phyloP scores from a whole-genome alignment of 1,140 invertebrate genomes.

The Drusus annulatus region DNA sequence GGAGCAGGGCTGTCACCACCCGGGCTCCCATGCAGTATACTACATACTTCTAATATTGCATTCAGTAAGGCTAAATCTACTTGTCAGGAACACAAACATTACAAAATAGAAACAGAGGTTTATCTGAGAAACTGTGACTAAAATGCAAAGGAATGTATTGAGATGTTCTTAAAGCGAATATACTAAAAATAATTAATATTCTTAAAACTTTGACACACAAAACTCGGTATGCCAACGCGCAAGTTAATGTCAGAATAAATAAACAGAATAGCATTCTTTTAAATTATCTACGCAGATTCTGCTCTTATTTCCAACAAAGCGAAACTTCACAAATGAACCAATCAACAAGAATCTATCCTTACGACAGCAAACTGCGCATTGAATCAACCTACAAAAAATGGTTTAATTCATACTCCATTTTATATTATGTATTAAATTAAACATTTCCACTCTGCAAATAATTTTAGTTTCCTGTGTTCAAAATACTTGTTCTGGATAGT shows the following conservation, averaged over 20 bases:
- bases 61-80: slow-evolving; percentile 53
- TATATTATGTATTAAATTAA: too few relatives aligned
- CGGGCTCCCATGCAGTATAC: not conserved
- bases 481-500: too few relatives aligned
- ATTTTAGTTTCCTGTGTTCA: too few relatives aligned
- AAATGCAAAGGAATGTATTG: slow-evolving; percentile 21
- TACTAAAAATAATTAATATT: not conserved
- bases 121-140: slow-evolving; percentile 24
- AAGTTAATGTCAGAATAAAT: not conserved
- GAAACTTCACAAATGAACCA: not conserved
- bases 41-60: slow-evolving; percentile 53
- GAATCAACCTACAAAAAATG: too few relatives aligned
- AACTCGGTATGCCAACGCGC: not conserved
- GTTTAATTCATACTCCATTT: too few relatives aligned
- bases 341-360: not conserved
- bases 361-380: too few relatives aligned
- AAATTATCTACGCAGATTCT: not conserved
- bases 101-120: slow-evolving; percentile 9
- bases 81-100: slow-evolving; percentile 41
- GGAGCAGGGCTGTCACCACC: not conserved
- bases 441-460: too few relatives aligned
- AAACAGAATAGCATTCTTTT: not conserved
- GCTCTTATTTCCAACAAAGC: not conserved
- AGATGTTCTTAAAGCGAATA: not conserved
- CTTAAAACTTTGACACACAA: not conserved